These are phyloP conservation scores for Autographa gamma DNA, from an alignment of 2,888 invertebrate genomes.

Conservation along the genomic window DNA sequence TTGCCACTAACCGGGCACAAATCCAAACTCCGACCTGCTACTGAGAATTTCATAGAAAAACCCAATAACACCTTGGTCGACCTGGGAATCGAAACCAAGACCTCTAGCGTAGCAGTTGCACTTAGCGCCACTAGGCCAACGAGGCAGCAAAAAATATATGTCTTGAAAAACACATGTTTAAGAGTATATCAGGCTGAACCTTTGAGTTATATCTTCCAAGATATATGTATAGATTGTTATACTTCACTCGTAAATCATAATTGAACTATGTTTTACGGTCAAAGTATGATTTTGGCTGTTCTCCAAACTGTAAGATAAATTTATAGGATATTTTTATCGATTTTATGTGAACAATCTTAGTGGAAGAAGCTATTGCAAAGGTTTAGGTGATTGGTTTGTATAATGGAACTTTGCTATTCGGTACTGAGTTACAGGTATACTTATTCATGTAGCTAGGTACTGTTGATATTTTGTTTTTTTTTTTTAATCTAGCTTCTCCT, in stretches of 20 bases:
- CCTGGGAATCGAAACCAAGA: too few relatives aligned
- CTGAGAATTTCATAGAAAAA: too few relatives aligned
- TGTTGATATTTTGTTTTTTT: too few relatives aligned
- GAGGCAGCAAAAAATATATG: too few relatives aligned
- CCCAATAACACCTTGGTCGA: too few relatives aligned
- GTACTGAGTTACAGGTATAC: not conserved
- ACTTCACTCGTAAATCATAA: conserved; percentile 49
- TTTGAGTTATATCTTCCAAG: conserved; percentile 15
- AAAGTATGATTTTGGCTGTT: conserved; percentile 43
- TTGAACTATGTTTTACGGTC: conserved; percentile 36
- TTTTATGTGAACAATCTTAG: conserved; percentile 36
- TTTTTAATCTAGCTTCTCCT: too few relatives aligned
- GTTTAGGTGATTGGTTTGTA: not conserved
- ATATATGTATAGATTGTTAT: conserved; percentile 30
- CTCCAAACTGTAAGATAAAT: conserved; percentile 37
- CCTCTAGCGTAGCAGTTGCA: too few relatives aligned
- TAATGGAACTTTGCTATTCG: not conserved
- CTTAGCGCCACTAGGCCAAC: too few relatives aligned
- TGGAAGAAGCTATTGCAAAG: conserved; percentile 16
- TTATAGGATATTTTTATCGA: conserved; percentile 52
- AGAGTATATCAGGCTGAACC: conserved; percentile 3
- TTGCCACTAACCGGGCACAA: too few relatives aligned
- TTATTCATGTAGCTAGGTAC: too few relatives aligned
- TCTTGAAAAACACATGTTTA: not conserved
- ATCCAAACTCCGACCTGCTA: too few relatives aligned